Conservation (phyloP, 2,797 vertebrate genomes). For the Gymnopithys bicolor region DNA sequence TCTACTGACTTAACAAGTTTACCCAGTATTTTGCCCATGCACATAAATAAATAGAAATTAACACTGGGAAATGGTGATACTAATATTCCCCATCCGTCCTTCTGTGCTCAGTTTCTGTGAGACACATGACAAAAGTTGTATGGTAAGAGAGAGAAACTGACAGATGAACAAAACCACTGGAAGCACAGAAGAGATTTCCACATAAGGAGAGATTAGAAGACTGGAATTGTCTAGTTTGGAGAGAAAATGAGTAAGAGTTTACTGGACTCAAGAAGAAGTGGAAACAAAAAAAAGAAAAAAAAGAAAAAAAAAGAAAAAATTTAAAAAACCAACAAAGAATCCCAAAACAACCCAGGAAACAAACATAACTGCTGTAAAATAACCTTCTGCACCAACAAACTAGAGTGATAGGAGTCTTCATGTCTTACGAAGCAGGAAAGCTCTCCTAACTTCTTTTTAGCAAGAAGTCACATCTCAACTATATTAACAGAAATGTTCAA, state of each 20-base stretch:
- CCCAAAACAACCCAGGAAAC: background rate
- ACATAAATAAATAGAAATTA: background rate
- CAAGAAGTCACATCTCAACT: background rate
- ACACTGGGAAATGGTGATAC: background rate
- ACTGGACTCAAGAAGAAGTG: background rate
- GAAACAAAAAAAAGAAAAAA: background rate
- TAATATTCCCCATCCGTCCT: background rate
- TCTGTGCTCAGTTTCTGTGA: background rate
- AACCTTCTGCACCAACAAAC: background rate
- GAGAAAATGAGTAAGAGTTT: constrained; percentile 36
- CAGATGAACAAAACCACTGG: background rate
- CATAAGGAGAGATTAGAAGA: background rate
- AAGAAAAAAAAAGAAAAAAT: background rate
- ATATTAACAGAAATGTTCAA: background rate
- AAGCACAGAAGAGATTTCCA: background rate
- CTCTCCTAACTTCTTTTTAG: background rate
- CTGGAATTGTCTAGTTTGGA: background rate
- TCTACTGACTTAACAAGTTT: background rate
- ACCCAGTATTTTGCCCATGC: background rate
- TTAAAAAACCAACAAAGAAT: too few relatives aligned
- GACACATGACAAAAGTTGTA: background rate
- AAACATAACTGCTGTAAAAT: background rate
- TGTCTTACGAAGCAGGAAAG: background rate
- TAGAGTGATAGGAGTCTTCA: background rate
- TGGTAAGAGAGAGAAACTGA: background rate